Evolutionary conservation across 2,797 vertebrate genomes (phyloP).

Genomic region (Clarias laeviceps): DNA sequence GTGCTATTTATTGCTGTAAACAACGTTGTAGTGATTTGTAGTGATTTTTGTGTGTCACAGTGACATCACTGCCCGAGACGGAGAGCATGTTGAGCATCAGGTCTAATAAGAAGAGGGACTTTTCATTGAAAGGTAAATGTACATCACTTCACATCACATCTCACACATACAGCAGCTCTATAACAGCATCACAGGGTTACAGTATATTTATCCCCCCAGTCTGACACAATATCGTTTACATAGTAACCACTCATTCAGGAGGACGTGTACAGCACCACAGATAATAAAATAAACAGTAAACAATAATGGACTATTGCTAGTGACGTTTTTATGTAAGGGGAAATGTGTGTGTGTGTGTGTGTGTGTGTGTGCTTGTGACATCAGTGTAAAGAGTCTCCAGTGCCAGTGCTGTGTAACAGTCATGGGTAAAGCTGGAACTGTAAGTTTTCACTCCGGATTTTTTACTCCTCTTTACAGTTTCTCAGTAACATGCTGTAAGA

Average conservation of each 20-base stretch:
- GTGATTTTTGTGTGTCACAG: conserved; percentile 56
- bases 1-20: not conserved
- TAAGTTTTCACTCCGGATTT: too few relatives aligned
- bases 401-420: too few relatives aligned
- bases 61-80: conserved; percentile 52
- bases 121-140: conserved; percentile 70
- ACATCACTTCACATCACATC: not conserved
- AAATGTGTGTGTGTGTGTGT: too few relatives aligned
- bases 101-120: conserved; percentile 68
- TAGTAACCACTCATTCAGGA: not conserved
- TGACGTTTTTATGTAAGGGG: too few relatives aligned
- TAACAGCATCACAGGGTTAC: not conserved
- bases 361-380: too few relatives aligned
- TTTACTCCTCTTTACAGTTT: too few relatives aligned
- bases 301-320: too few relatives aligned
- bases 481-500: too few relatives aligned
- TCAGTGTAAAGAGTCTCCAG: too few relatives aligned
- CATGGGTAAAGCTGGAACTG: too few relatives aligned
- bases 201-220: not conserved
- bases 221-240: not conserved
- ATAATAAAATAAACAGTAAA: too few relatives aligned
- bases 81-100: conserved; percentile 70
- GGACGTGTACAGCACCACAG: too few relatives aligned
- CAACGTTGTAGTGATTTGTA: not conserved
- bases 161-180: not conserved